A percentile compares a stretch with the other conserved stretches of the same genome.
These are phyloP conservation scores for human DNA, from an alignment of 2,113 vertebrate genomes.

Conservation along the genomic window GRCh38 chr12:115953501-115954000, in stretches of 20 bases:
- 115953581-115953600: not conserved
- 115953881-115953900: not conserved
- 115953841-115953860: not conserved
- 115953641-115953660: not conserved
- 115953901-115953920: not conserved
- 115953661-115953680: fast-evolving
- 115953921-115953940: not conserved
- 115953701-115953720: not conserved
- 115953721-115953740: fast-evolving
- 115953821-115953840: not conserved
- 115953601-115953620: not conserved
- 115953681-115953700: not conserved
- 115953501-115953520: not conserved
- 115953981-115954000: not conserved
- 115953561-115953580: not conserved
- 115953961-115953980: not conserved
- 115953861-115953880: not conserved
- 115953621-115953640: not conserved
- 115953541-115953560: not conserved
- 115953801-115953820: not conserved
- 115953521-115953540: not conserved
- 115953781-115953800: not conserved
- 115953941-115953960: not conserved
- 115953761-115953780: not conserved
- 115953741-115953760: fast-evolving